Percentiles rank a stretch among this genome's conserved stretches.
Evolutionary conservation across 2,113 vertebrate species (phyloP).

Genomic region (Triplophysa tibetana): DNA sequence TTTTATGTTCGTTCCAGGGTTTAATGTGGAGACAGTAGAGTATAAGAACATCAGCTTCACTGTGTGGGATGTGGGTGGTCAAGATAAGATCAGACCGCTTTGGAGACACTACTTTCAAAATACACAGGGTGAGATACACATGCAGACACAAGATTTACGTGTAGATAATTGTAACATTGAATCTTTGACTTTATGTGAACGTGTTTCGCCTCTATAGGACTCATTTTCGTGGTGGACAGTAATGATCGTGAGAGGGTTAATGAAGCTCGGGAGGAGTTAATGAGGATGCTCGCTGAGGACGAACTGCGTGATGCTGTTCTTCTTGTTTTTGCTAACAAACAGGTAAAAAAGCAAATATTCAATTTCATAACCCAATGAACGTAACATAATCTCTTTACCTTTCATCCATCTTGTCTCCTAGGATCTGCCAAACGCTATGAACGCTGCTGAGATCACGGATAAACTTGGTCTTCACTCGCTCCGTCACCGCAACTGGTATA

Average conservation of each 20-base stretch:
- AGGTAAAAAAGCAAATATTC: constrained; percentile 70
- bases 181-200: neutral
- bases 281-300: constrained; percentile 96
- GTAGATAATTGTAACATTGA: neutral
- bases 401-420: constrained; percentile 51
- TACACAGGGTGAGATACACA: constrained; percentile 82
- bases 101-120: constrained; percentile 99
- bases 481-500: constrained; percentile 97
- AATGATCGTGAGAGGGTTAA: constrained; percentile 95
- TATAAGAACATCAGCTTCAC: constrained; percentile 99
- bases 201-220: constrained; percentile 67
- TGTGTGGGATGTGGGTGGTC: constrained; percentile 97
- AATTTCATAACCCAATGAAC: neutral
- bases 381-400: neutral
- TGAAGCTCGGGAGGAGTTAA: constrained; percentile 94
- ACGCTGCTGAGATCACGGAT: constrained; percentile 95
- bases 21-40: constrained; percentile 96
- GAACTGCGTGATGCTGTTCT: constrained; percentile 93
- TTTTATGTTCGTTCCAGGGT: constrained; percentile 73
- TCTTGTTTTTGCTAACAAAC: constrained; percentile 95
- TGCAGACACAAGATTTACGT: neutral
- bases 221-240: constrained; percentile 98
- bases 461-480: constrained; percentile 95
- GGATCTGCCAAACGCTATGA: constrained; percentile 98
- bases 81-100: constrained; percentile 96